Conservation (phyloP, 1,140 invertebrate genomes). For the Hypsibius dujardini region DNA sequence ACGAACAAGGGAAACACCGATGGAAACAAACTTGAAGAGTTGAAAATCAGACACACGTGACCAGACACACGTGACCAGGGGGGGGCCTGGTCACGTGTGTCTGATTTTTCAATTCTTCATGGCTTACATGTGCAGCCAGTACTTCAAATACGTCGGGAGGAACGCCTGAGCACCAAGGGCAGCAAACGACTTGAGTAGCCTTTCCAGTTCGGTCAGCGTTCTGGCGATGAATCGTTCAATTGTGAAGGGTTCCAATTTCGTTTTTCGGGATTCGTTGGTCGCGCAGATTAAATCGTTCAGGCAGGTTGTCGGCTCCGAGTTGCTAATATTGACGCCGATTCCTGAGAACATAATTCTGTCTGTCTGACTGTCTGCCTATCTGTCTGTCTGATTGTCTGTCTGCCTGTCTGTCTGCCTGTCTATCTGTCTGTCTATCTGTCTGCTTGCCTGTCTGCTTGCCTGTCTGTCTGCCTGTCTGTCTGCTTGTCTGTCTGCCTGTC, state of each 20-base stretch:
- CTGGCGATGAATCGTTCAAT: constrained; percentile 26
- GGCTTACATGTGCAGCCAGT: constrained; percentile 78
- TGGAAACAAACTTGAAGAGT: neutral
- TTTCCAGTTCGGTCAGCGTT: constrained; percentile 49
- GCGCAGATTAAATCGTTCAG: constrained; percentile 59
- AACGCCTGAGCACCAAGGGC: constrained; percentile 46
- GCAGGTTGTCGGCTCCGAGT: constrained; percentile 63
- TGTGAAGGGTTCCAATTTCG: constrained; percentile 19
- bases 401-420: too few species aligned
- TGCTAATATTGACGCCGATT: constrained; percentile 67
- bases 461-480: too few species aligned
- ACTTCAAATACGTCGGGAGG: constrained; percentile 57
- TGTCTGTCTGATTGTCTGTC: too few species aligned
- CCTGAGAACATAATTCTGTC: constrained; percentile 36
- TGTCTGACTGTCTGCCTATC: too few species aligned
- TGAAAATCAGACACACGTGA: too few species aligned
- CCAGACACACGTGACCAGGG: neutral
- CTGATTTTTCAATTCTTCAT: too few species aligned
- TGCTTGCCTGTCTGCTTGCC: too few species aligned
- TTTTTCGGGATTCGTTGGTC: constrained; percentile 36
- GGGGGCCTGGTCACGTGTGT: too few species aligned
- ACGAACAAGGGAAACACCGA: neutral
- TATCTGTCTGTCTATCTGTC: too few species aligned
- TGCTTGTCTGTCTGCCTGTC: too few species aligned
- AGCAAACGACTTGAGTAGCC: constrained; percentile 47